A percentile compares a stretch with the other conserved stretches of the same genome.
phyloP scores from a whole-genome alignment of 2,888 invertebrate genomes.

The Sepiola atlantica region DNA sequence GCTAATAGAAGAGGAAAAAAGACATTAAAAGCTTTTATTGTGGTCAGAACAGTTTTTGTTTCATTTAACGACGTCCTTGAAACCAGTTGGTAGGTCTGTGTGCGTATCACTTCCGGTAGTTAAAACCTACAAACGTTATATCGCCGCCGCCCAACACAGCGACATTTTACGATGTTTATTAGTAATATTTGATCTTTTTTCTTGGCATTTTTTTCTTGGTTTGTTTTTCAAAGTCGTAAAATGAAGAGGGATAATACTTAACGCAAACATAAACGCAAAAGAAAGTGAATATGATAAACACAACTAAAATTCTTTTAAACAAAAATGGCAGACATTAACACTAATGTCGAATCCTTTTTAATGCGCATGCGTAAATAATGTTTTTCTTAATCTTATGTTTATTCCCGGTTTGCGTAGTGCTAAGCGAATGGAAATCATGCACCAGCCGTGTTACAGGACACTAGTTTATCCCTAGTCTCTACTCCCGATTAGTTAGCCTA shows the following conservation, averaged over 20 bases:
- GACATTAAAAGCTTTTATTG: not conserved
- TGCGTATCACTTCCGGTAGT: not conserved
- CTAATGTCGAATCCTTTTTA: not conserved
- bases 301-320: not conserved
- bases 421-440: too few species aligned
- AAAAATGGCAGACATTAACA: not conserved
- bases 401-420: too few species aligned
- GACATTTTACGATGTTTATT: not conserved
- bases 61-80: conserved; percentile 19
- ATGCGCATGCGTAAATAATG: not conserved
- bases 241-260: not conserved
- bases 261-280: not conserved
- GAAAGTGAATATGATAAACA: not conserved
- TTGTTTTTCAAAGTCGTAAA: not conserved
- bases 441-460: too few species aligned
- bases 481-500: too few species aligned
- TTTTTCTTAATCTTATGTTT: too few species aligned
- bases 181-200: not conserved
- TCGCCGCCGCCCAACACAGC: not conserved
- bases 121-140: not conserved
- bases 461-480: too few species aligned
- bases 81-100: not conserved
- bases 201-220: not conserved
- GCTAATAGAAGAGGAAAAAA: not conserved
- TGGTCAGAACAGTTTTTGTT: not conserved